A percentile compares a stretch with the other conserved stretches of the same genome.
Evolutionary conservation across 2,113 vertebrate species (phyloP).

Genomic region (Tupaia chinensis): DNA sequence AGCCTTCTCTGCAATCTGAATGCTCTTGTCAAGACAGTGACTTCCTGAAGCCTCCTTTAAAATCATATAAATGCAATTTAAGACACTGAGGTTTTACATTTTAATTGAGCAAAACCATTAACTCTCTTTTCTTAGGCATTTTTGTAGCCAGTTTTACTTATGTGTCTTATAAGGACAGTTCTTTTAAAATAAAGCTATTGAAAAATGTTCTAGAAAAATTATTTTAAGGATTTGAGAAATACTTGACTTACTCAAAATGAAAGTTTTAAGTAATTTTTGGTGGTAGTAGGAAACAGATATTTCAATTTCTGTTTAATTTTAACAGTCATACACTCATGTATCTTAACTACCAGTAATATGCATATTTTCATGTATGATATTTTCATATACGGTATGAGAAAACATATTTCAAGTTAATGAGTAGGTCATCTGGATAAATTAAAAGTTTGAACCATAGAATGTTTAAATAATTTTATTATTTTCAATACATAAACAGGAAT

Average conservation of each 20-base stretch:
- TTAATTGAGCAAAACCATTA: conserved; percentile 82
- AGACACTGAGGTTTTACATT: conserved; percentile 77
- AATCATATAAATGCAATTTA: conserved; percentile 70
- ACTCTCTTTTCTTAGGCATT: background rate
- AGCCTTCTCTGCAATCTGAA: conserved; percentile 83
- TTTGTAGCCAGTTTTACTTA: conserved; percentile 32
- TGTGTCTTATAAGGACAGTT: background rate
- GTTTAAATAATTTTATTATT: conserved; percentile 51
- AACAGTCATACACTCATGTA: background rate
- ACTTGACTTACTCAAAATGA: background rate
- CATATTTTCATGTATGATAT: background rate
- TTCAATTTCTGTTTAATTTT: conserved; percentile 25
- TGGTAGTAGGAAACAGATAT: background rate
- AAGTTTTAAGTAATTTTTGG: conserved; percentile 37
- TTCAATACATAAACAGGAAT: background rate
- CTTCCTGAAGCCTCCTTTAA: conserved; percentile 68
- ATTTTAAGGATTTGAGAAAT: conserved; percentile 62
- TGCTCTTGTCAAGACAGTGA: conserved; percentile 72
- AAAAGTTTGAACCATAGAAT: background rate
- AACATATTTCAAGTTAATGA: conserved; percentile 7
- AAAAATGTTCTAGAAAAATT: conserved; percentile 47
- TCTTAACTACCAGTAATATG: background rate
- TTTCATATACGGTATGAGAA: conserved; percentile 12
- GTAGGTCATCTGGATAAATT: conserved; percentile 29
- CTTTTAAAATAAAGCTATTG: conserved; percentile 23